phyloP scores from a whole-genome alignment of 2,113 vertebrate species.

The Tricholaema leucomelas region DNA sequence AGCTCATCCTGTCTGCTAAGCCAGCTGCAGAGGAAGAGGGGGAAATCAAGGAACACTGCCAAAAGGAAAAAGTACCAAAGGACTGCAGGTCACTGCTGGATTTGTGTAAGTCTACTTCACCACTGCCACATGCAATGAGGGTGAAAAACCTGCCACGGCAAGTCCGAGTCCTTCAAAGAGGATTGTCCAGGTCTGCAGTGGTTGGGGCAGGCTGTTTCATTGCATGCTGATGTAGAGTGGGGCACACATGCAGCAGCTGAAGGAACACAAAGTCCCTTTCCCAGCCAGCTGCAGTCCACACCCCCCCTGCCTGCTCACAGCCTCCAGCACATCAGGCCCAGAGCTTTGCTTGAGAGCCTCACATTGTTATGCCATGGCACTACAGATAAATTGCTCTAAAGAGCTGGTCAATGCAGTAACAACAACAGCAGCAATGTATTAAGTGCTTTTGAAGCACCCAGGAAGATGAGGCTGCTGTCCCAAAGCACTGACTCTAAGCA shows the following conservation, averaged over 20 bases:
- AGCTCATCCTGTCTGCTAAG: not conserved
- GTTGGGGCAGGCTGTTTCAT: not conserved
- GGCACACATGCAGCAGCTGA: rapidly evolving
- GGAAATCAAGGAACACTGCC: not conserved
- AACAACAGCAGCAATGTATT: not conserved
- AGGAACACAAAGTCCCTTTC: not conserved
- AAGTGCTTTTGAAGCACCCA: not conserved
- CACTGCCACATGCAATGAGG: not conserved
- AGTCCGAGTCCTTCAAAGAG: not conserved
- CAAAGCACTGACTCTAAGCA: not conserved
- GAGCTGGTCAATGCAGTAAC: not conserved
- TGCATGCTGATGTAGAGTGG: not conserved
- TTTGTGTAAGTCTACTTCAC: not conserved
- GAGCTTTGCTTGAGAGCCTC: not conserved
- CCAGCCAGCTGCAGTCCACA: not conserved
- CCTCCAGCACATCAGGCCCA: not conserved
- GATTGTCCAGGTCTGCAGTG: not conserved
- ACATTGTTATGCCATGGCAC: not conserved
- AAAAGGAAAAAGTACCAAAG: not conserved
- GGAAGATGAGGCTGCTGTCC: not conserved
- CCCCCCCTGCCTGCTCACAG: not conserved
- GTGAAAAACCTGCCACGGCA: not conserved
- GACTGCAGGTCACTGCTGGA: not conserved
- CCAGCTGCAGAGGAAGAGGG: not conserved
- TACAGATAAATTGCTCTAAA: not conserved